Base-by-base conservation (phyloP, 1,140 invertebrate species). In the Diorhabda carinulata region DNA sequence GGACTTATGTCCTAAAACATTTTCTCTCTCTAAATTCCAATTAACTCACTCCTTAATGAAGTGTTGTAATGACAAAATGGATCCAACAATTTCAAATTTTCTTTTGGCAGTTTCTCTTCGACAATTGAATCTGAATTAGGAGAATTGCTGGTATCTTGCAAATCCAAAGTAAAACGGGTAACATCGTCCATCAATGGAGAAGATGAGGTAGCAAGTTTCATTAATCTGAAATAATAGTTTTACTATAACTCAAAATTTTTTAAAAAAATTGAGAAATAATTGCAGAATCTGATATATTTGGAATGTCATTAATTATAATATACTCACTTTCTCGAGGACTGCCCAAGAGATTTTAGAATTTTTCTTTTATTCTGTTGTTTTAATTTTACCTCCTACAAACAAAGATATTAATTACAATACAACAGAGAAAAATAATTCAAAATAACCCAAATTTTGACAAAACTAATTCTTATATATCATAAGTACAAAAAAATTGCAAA, bases 41-140 rank as follows among this genome's bases (percentile, higher is more conserved):
- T 25, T 81, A 71, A 74, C 72, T 78, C 65, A 81, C 74, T 74
- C 74, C 79, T 62, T 79, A 81, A 57, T 67, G 67, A 84, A 60
- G 79, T 81, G 61, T 80, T 80, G 59, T 78, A 80, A 69, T 80
- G 75, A 70, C 77, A 80, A 64, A 78, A 73, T 44, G 78, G 78
- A 66, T 80, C 77, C 10, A 79, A 45, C 5, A 78, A 61, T 62
- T 74, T 74, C 7, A 72, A 43, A 52, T 6, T 52, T 4, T 52
- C 47, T 52, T 52, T 52, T 6, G 47, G 6, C n/a, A 8, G 6
- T 52, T 6, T 52, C 40, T 61, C 59, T 10, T 57, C 57, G 25
- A 10, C 7, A 4, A 2, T 57, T 57, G 57, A 4, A 62, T 3
- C 43, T 62, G 57, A 57, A 57, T 25, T 25, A 25, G 47, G 47